These are phyloP conservation scores for Sicus ferrugineus DNA, from an alignment of 2,888 invertebrate species.

Conservation along the genomic window DNA sequence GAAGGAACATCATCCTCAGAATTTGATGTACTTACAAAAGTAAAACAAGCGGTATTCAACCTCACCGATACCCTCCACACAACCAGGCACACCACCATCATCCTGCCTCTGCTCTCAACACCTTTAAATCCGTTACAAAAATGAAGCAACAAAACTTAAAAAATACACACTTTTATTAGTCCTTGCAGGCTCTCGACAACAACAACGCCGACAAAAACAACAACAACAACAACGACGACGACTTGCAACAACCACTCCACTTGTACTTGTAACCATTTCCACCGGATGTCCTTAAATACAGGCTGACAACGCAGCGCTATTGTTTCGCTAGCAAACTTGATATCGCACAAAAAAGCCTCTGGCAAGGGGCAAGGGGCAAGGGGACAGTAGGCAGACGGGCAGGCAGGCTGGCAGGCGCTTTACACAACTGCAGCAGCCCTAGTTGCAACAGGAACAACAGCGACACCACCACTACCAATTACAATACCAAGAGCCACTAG, in stretches of 20 bases:
- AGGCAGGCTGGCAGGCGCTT: neutral
- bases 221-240: neutral
- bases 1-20: no score
- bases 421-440: neutral
- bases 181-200: neutral
- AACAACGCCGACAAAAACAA: neutral
- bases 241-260: constrained; percentile 12
- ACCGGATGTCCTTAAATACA: constrained; percentile 52
- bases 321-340: constrained; percentile 12
- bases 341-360: no score
- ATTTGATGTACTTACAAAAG: no score
- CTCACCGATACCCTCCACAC: no score
- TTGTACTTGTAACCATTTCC: constrained; percentile 52
- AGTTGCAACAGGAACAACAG: neutral
- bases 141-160: neutral
- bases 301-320: constrained; percentile 18
- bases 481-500: constrained; percentile 15
- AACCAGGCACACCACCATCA: no score
- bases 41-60: no score
- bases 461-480: neutral
- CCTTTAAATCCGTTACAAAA: neutral
- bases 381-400: neutral
- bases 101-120: neutral
- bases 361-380: no score
- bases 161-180: neutral